Percentiles rank a stretch among this genome's conserved stretches.
phyloP scores from a whole-genome alignment of 92 coral and sea anemone genomes.

The Actinostola sp. region DNA sequence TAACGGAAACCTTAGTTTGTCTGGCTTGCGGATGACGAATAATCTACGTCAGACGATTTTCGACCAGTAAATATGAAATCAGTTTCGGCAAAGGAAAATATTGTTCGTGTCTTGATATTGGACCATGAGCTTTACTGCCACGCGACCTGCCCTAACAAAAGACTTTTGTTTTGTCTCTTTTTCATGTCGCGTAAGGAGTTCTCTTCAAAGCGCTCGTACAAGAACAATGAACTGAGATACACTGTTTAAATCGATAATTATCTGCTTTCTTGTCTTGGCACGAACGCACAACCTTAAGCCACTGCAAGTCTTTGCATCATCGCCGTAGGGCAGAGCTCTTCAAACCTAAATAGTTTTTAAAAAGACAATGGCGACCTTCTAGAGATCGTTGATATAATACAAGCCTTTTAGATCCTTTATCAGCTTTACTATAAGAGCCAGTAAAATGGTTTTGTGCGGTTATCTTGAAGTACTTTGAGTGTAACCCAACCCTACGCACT shows the following conservation, averaged over 20 bases:
- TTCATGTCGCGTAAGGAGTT: neutral
- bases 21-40: too few relatives aligned
- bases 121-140: slow-evolving; percentile 11
- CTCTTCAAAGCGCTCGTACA: neutral
- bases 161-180: slow-evolving; percentile 7
- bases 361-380: neutral
- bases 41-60: neutral
- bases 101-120: neutral
- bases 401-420: slow-evolving; percentile 14
- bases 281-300: neutral
- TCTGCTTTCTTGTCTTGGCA: slow-evolving; percentile 2
- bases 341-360: neutral
- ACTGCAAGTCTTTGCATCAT: neutral
- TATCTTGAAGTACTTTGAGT: slow-evolving; percentile 14
- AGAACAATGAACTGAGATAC: neutral
- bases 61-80: neutral
- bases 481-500: slow-evolving; percentile 2
- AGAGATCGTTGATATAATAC: neutral
- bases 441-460: neutral
- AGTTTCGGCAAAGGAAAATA: neutral
- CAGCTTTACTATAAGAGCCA: slow-evolving; percentile 6
- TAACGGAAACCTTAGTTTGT: neutral
- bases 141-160: slow-evolving; percentile 37
- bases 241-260: slow-evolving; percentile 2
- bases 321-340: neutral